These are phyloP conservation scores for Gephyroberyx darwinii DNA, from an alignment of 2,797 vertebrate genomes.

Conservation along the genomic window DNA sequence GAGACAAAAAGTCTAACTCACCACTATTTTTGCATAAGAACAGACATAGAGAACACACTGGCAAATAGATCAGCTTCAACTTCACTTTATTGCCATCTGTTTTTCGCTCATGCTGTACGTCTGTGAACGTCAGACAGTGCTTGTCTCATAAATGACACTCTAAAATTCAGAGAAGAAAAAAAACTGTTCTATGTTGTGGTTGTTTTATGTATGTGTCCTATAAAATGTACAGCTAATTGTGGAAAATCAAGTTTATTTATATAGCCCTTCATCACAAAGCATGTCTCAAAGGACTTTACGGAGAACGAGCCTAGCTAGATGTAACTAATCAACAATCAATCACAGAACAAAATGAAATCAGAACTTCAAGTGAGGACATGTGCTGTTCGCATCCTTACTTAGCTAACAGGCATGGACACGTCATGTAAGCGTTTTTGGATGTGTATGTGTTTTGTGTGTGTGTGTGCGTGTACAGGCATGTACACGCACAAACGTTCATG, in stretches of 20 bases:
- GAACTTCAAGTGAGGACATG: slow-evolving; percentile 8
- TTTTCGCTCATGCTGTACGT: slow-evolving; percentile 12
- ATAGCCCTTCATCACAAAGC: too few relatives aligned
- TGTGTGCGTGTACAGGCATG: slow-evolving; percentile 15
- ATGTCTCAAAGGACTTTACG: too few relatives aligned
- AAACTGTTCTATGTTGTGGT: slow-evolving; percentile 36
- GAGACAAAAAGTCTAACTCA: neutral
- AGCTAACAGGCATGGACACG: slow-evolving; percentile 14
- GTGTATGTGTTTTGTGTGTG: slow-evolving; percentile 6
- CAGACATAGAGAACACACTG: slow-evolving; percentile 9
- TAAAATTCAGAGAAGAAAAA: slow-evolving; percentile 3
- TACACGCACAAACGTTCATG: neutral
- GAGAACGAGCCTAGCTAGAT: too few relatives aligned
- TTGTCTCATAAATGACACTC: slow-evolving; percentile 17
- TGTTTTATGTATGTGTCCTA: slow-evolving; percentile 9
- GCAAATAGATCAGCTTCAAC: slow-evolving; percentile 35
- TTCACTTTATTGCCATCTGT: slow-evolving; percentile 48
- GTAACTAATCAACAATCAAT: too few relatives aligned
- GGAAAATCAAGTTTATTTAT: neutral
- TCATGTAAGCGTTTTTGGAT: slow-evolving; percentile 11
- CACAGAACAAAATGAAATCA: neutral
- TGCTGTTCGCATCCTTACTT: neutral
- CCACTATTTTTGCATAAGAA: neutral
- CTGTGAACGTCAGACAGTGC: slow-evolving; percentile 22
- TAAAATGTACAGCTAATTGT: neutral